Conservation (phyloP, 2,113 vertebrate genomes). For the Pseudorhombus dupliciocellatus region DNA sequence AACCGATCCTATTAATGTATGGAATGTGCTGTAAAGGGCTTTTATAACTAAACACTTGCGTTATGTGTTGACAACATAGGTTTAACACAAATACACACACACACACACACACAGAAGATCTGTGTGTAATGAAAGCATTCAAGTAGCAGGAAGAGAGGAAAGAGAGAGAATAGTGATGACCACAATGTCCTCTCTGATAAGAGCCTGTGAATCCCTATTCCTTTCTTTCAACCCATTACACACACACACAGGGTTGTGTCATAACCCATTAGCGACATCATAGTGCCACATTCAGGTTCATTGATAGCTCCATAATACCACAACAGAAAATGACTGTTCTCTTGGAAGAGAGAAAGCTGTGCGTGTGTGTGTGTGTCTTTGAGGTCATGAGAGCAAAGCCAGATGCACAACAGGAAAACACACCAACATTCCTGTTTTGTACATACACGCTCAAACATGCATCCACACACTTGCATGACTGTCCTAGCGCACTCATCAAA, state of each 20-base stretch:
- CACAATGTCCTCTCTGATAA: conserved; percentile 58
- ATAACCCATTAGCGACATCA: conserved; percentile 66
- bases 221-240: conserved; percentile 48
- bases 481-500: too few species aligned
- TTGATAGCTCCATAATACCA: conserved; percentile 46
- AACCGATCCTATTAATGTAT: conserved; percentile 62
- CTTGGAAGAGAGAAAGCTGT: conserved; percentile 10
- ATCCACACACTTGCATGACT: not conserved
- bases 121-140: not conserved
- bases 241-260: conserved; percentile 56
- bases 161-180: conserved; percentile 26
- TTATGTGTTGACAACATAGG: conserved; percentile 8
- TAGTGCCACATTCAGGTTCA: conserved; percentile 48
- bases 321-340: conserved; percentile 30
- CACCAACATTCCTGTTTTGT: conserved; percentile 10
- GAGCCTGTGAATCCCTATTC: conserved; percentile 35
- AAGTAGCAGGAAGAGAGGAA: conserved; percentile 2
- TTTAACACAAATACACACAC: not conserved
- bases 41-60: conserved; percentile 7
- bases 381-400: not conserved
- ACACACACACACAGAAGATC: not conserved
- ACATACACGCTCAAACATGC: not conserved
- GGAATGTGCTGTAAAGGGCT: conserved; percentile 57
- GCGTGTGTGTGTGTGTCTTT: not conserved
- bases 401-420: conserved; percentile 29